Base-by-base conservation (phyloP, 2,113 vertebrate species). In the Telmatochromis bifrenatus region DNA sequence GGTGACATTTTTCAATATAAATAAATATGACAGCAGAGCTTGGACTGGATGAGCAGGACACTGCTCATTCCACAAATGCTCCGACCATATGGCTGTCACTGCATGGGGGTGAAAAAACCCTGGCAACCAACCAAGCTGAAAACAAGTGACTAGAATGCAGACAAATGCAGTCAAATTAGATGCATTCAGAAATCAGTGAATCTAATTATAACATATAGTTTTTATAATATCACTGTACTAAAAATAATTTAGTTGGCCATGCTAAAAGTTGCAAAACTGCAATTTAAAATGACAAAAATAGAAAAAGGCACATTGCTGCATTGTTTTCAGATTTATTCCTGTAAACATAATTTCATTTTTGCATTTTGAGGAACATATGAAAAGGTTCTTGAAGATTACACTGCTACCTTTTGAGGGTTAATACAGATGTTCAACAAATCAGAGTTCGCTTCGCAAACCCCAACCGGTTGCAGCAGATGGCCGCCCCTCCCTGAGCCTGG, bases 21-120 rank as follows among this genome's bases (percentile, higher is more conserved):
- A 83, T 26, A 77, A 77, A 77, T 51, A 49, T 77, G 73, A 31
- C 73, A 77, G 26, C 26, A 77, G 15, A n/a, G 73, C 7, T 77
- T 77, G 45, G 39, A 79, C 55, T 45, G 79, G 19, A 85, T 17
- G 26, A 31, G 19, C 7, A 15, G 37, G 73, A 77, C 73, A 51
- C 60, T 68, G 45, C 68, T 83, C 77, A 82, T 89, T 83, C 65
- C 17, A 77, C 73, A 70, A 37, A 88, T 83, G 28, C 81, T 84
- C 53, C 6, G 11, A 84, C 55, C 89, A 91, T 88, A 91, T 85
- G 90, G 90, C 54, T 84, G 85, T 68, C 91, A 54, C 90, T 19
- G 81, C 83, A 89, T 53, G 90, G 21, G 42, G 84, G 33, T 53
- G 70, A 56, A 58, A 58, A 60, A 53, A 85, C 82, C 83, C 60